Conservation (phyloP, 2,888 invertebrate species). For the Lycia hirtaria region DNA sequence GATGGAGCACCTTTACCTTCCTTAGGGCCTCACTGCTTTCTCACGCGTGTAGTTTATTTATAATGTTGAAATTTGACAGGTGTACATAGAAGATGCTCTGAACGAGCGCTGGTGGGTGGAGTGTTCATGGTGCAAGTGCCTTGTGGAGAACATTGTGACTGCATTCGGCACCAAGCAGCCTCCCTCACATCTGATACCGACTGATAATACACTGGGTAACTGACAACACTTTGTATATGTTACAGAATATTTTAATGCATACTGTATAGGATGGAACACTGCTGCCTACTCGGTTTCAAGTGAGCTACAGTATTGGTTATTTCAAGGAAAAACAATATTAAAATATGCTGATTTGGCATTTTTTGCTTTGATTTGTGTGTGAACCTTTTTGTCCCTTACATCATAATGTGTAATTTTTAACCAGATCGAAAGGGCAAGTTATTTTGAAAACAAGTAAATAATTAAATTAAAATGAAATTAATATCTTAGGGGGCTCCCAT, state of each 20-base stretch:
- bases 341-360: not conserved
- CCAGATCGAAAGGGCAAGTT: no score
- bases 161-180: constrained; percentile 93
- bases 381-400: constrained; percentile 24
- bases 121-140: constrained; percentile 94
- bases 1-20: no score
- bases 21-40: no score
- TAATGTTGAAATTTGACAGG: constrained; percentile 70
- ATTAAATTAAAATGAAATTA: no score
- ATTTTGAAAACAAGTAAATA: no score
- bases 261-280: no score
- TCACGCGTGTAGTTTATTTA: no score
- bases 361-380: not conserved
- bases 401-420: no score
- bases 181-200: constrained; percentile 88
- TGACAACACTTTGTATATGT: not conserved
- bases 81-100: constrained; percentile 97
- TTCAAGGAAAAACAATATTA: not conserved
- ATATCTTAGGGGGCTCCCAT: no score
- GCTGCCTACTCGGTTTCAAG: no score
- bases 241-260: constrained; percentile 1
- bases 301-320: not conserved
- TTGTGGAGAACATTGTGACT: constrained; percentile 95
- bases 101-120: constrained; percentile 98
- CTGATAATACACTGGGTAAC: constrained; percentile 82